Base-by-base conservation (phyloP, 2,888 invertebrate genomes). In the Agrochola macilenta region DNA sequence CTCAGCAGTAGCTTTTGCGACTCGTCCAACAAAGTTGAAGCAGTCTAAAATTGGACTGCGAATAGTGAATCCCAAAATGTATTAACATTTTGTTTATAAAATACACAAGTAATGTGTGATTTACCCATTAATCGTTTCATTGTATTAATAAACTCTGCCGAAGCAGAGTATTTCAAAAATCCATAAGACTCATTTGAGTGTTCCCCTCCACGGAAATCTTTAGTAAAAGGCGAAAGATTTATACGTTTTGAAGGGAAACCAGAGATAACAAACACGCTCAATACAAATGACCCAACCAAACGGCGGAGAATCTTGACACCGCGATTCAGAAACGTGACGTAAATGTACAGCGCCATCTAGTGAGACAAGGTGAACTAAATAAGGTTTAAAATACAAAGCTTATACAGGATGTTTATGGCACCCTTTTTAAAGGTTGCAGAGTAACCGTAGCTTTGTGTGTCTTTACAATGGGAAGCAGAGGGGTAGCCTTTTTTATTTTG, bases 151-250 rank as follows among this genome's bases (percentile, higher is more conserved):
- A 60, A 52, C 81, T 65, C 64, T 74, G 68, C 85, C 81, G 60
- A 52, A 80, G 60, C 81, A 65, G 52, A 80, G 80, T 66, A 61
- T 66, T 80, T 43, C 81, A 80, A 84, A 80, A 81, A 81, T 80
- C 9, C 23, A 0, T n/a, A 23, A 97, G 97, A 97, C 97, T 97
- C 97, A 97, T 98, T 97, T 97, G 97, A 97, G 97, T 97, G 97
- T 96, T 96, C 97, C 97, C 97, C 97, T 97, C 97, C 97, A 97
- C 97, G 97, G 97, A 97, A 97, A 98, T 97, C 97, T 97, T 97
- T 97, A 98, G 97, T 97, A 97, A 97, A 97, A 97, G 97, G 97
- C 97, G 97, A 98, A 98, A 97, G 97, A 97, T 98, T 97, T 98
- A 97, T 97, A 93, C 97, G 97, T 97, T 93, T 94, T 97, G 97